Percentiles rank a stretch among this genome's conserved stretches.
These are phyloP conservation scores for Orchesellides sinensis DNA, from an alignment of 2,888 invertebrate species.

Conservation along the genomic window DNA sequence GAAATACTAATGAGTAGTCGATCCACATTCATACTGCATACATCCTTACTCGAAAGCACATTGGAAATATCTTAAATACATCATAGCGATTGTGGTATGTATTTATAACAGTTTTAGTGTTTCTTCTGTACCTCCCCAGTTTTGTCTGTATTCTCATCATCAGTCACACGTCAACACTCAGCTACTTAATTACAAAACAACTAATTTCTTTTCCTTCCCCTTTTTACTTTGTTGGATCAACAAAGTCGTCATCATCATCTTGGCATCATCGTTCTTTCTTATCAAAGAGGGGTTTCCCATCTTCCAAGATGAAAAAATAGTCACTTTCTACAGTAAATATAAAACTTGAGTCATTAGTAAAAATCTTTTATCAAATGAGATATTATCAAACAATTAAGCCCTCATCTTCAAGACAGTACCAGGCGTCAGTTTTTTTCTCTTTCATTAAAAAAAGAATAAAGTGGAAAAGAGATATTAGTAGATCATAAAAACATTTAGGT, in stretches of 20 bases:
- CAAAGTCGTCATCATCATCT: conserved; percentile 1
- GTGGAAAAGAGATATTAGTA: conserved; percentile 29
- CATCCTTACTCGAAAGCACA: no score
- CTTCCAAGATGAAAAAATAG: neutral
- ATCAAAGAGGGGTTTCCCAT: conserved; percentile 45
- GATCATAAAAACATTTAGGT: conserved; percentile 43
- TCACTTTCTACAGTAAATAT: conserved; percentile 16
- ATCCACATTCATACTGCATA: neutral
- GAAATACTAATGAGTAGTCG: conserved; percentile 59
- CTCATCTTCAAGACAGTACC: conserved; percentile 23
- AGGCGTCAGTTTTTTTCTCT: conserved; percentile 51
- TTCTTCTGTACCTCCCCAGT: conserved; percentile 15
- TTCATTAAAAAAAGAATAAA: neutral
- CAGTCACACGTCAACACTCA: conserved; percentile 65
- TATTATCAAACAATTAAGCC: conserved; percentile 46
- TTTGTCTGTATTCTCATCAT: conserved; percentile 51
- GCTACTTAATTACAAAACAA: conserved; percentile 58
- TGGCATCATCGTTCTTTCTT: conserved; percentile 17
- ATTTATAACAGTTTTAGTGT: conserved; percentile 1
- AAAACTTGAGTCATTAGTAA: conserved; percentile 50
- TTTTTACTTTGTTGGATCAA: neutral
- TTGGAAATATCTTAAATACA: no score
- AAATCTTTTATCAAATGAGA: conserved; percentile 38
- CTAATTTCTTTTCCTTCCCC: conserved; percentile 56
- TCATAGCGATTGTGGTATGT: no score